phyloP scores from a whole-genome alignment of 2,888 invertebrate species.

The Aromia moschata region DNA sequence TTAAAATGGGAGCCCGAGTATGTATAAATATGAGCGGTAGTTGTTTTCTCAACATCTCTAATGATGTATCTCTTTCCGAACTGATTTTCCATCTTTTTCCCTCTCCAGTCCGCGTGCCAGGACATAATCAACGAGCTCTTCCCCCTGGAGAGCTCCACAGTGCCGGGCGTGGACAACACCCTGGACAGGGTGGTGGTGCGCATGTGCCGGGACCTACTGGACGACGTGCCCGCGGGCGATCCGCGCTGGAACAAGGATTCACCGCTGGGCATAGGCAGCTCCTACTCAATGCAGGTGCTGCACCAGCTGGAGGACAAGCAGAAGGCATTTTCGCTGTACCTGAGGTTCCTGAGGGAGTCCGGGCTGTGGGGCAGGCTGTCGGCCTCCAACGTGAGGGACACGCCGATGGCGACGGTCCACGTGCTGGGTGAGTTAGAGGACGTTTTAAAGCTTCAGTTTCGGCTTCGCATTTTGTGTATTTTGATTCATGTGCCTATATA shows the following conservation, averaged over 20 bases:
- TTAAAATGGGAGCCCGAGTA: too few species aligned
- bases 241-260: conserved; percentile 71
- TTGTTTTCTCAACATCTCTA: too few species aligned
- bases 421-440: conserved; percentile 53
- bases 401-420: conserved; percentile 66
- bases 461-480: too few species aligned
- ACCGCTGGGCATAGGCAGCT: conserved; percentile 71
- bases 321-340: conserved; percentile 76
- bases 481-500: too few species aligned
- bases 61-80: too few species aligned
- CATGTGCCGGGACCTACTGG: conserved; percentile 80
- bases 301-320: conserved; percentile 90
- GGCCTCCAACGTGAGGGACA: conserved; percentile 57
- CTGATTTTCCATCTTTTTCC: not conserved
- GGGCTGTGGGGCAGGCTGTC: conserved; percentile 73
- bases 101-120: conserved; percentile 59
- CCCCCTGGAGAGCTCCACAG: conserved; percentile 56
- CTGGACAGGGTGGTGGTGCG: conserved; percentile 71
- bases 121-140: conserved; percentile 65
- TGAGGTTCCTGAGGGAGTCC: conserved; percentile 78
- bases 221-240: conserved; percentile 90
- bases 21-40: too few species aligned
- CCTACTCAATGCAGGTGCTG: conserved; percentile 82
- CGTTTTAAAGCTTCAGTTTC: too few species aligned
- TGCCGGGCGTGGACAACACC: conserved; percentile 58